Evolutionary conservation across 2,888 invertebrate genomes (phyloP), one percentile per base, ranked within the genome.

Genomic region (Limnephilus marmoratus): DNA sequence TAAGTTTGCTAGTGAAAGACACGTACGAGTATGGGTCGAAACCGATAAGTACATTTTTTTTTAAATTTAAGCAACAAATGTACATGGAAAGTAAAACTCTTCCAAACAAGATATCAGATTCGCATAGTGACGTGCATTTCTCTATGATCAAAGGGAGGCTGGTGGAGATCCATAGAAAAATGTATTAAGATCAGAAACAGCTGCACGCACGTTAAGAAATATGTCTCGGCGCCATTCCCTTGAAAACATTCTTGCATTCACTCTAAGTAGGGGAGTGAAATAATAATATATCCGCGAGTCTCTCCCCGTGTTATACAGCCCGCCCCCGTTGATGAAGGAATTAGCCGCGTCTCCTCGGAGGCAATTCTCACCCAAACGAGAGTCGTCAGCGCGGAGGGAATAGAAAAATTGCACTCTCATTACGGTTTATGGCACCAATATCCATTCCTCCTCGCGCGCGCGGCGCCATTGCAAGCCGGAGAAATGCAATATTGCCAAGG

Each of bases 401-500:
- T 68, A 89, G 68, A 89, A 89, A 89, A 90, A 90, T 82, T 90
- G 90, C 90, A 31, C 90, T 85, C 68, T 82, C 90, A 68, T 90
- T 90, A 85, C 37, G 68, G 83, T 90, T 90, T 90, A 90, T 85
- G 85, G 90, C 90, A 37, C 68, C 90, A 90, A 90, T 90, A 82
- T 80, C 34, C 83, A 90, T 90, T 90, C 85, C 85, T 18, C 37
- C 37, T 45, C 90, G 90, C 68, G 68, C 83, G 49, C 53, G 45
- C 24, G 49, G n/a, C n/a, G 85, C 37, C 68, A 90, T 90, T 31
- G 45, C 45, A 49, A 24, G 41, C 53, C 82, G 82, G 90, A 45
- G 90, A 82, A 90, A 90, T 90, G 90, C 90, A 90, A 90, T 90
- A 90, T 82, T 29, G 49, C 29, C 29, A 41, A n/a, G 81, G 80